Evolutionary conservation across 2,113 vertebrate species (phyloP).

Genomic region (Pollimyrus isidori): DNA sequence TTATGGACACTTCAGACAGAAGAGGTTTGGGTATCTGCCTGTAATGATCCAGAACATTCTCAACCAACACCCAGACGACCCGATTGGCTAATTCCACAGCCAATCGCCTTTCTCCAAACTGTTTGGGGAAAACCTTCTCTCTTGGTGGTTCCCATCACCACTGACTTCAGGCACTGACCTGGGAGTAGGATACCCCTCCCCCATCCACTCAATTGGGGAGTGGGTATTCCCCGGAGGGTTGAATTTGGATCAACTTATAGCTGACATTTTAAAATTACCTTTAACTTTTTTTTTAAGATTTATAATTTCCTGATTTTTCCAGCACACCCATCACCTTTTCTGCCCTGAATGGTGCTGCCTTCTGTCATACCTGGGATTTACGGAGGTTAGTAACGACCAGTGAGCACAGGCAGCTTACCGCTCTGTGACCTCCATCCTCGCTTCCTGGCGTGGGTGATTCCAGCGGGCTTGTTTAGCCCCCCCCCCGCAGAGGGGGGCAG

Average conservation of each 20-base stretch:
- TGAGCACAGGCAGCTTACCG: neutral
- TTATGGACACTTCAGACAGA: neutral
- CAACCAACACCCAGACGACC: neutral
- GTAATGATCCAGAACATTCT: neutral
- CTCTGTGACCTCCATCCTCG: conserved; percentile 1
- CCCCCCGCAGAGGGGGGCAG: conserved; percentile 3
- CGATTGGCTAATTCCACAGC: neutral
- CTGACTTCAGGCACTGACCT: neutral
- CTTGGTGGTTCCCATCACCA: neutral
- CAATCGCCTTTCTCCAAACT: neutral
- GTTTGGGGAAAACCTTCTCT: neutral
- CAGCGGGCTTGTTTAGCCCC: neutral
- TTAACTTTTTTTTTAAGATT: neutral
- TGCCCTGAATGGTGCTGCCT: neutral
- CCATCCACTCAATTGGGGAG: neutral
- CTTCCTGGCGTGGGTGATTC: neutral
- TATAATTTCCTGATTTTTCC: neutral
- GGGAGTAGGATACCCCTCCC: neutral
- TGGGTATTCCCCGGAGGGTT: neutral
- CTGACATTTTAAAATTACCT: neutral
- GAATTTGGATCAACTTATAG: neutral
- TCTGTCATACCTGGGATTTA: neutral
- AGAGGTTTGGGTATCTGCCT: neutral
- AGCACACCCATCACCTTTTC: neutral
- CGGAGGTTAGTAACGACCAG: neutral